Evolutionary conservation across 2,113 vertebrate species (phyloP).

Genomic region (Gallinago media): DNA sequence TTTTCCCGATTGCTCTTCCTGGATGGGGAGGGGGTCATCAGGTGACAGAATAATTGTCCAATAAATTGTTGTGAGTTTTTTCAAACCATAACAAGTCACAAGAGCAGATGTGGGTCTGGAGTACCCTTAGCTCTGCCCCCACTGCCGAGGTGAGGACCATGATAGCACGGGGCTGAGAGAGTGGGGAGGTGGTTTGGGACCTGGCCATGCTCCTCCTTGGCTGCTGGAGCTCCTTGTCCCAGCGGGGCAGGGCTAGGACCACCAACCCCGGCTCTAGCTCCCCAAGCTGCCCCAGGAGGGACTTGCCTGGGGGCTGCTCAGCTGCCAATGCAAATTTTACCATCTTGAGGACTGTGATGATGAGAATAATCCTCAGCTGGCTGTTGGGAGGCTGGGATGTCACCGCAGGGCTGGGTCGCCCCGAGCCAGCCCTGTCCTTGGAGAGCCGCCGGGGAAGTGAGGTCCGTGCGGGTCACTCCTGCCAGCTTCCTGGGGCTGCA

Average conservation of each 20-base stretch:
- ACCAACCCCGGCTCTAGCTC: not conserved
- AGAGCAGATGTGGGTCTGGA: not conserved
- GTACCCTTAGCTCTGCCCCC: not conserved
- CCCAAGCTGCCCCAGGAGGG: not conserved
- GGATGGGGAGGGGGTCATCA: not conserved
- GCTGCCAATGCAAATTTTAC: not conserved
- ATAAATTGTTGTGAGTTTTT: not conserved
- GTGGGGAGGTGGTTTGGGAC: not conserved
- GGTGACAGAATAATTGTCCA: not conserved
- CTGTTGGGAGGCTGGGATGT: not conserved
- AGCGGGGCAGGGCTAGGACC: not conserved
- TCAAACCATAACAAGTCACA: not conserved
- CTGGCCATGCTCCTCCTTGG: not conserved
- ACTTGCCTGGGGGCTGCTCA: not conserved
- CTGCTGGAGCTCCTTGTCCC: not conserved
- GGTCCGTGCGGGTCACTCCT: not conserved
- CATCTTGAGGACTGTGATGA: accelerated
- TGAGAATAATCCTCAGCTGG: not conserved
- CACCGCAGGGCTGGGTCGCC: not conserved
- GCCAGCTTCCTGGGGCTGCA: not conserved
- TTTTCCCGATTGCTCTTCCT: not conserved
- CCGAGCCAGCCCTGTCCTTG: not conserved
- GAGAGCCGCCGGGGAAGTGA: not conserved
- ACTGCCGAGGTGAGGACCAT: not conserved
- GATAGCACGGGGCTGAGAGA: not conserved